A percentile compares a stretch with the other conserved stretches of the same genome.
phyloP scores from a whole-genome alignment of 2,113 vertebrate genomes.

The Mus musculus region GRCm39 chr2:124583001-124583500 shows the following conservation, averaged over 20 bases:
- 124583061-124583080: slow-evolving; percentile 75
- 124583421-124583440: neutral
- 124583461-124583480: neutral
- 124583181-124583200: slow-evolving; percentile 85
- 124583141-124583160: slow-evolving; percentile 63
- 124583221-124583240: slow-evolving; percentile 80
- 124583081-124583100: slow-evolving; percentile 70
- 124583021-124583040: slow-evolving; percentile 28
- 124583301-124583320: slow-evolving; percentile 36
- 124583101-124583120: slow-evolving; percentile 74
- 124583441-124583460: slow-evolving; percentile 38
- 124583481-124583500: slow-evolving; percentile 18
- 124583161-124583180: slow-evolving; percentile 65
- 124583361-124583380: slow-evolving; percentile 18
- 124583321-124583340: slow-evolving; percentile 67
- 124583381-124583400: neutral
- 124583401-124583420: neutral
- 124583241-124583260: slow-evolving; percentile 49
- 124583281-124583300: slow-evolving; percentile 63
- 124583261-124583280: slow-evolving; percentile 77
- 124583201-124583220: slow-evolving; percentile 84
- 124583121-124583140: slow-evolving; percentile 72
- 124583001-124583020: slow-evolving; percentile 64
- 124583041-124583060: slow-evolving; percentile 64
- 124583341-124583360: neutral